Evolutionary conservation across 1,140 invertebrate genomes (phyloP), one percentile per base, ranked within the genome.

Genomic region (Rhagoletis zephyria): DNA sequence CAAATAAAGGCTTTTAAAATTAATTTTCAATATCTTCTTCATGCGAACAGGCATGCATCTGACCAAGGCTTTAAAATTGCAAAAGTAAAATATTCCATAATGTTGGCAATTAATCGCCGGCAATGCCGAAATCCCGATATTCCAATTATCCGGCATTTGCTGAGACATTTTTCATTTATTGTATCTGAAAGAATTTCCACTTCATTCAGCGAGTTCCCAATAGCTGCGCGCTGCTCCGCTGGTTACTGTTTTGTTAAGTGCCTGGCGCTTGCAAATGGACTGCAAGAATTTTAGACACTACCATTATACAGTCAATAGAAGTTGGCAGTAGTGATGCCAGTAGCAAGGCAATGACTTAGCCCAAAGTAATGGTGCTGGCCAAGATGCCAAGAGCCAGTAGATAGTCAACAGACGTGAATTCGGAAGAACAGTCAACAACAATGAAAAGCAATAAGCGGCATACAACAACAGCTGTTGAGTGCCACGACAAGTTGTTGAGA

Each of bases 271-370:
- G 45, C 19, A 81, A 81, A 81, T 81, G 74, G 74, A 81, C 74
- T 81, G 9, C 6, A 81, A 48, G 74, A 81, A 81, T 81, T 81
- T 81, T 19, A n/a, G 48, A n/a, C 48, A 56, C 19, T 56, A 5
- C 74, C 48, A 81, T 81, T 81, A 81, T 81, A 56, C 74, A 81
- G 74, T 81, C 74, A 81, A 81, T 81, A 81, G 30, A 5, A 42
- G 16, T 56, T 81, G 74, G 48, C 48, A 81, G 74, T 9, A 40
- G 30, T 67, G 6, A 40, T 63, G 64, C n/a, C 9, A 67, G 10
- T 4, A 81, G 61, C 3, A 63, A 63, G 10, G 74, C 45, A 74
- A 48, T 48, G 45, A 48, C 67, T 48, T 74, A 45, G 40, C 42
- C 5, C 65, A 4, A 9, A 14, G n/a, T 4, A n/a, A 4, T 63